Evolutionary conservation across 2,797 vertebrate species (phyloP), one percentile per base, ranked within the genome.

Genomic region (Coendou prehensilis): DNA sequence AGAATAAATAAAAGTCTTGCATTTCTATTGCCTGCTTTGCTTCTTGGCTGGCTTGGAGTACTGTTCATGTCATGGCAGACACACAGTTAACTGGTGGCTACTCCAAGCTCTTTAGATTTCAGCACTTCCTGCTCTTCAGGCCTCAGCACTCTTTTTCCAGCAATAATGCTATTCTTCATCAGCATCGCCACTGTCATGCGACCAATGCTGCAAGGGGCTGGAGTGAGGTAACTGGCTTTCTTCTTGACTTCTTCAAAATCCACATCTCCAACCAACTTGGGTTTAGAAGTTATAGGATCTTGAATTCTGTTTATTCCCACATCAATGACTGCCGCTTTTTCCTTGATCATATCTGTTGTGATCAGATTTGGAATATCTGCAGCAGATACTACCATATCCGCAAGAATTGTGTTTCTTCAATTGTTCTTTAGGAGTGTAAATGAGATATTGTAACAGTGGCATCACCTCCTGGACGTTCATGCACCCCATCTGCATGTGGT

Each of bases 171-270:
- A 98, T 99, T 99, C 97, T 99, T 99, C 99, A 99, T 99, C 10
- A 99, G 99, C 99, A 99, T 99, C 3, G 99, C 99, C 80, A 99
- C 99, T 0, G 99, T 99, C 99, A 99, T 99, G 93, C 99, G 99
- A 57, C 99, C 99, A 2, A 99, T 99, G 0, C 99, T 99, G 0
- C 99, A 99, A 0, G 99, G 99, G 5, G 99, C 99, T 0, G 99
- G 99, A 0, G 99, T 99, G 98, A 99, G 99, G 97, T 98, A 99
- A 92, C 99, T 98, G 0, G 99, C 99, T 98, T 99, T 99, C 98
- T 99, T 99, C 93, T 97, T 99, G 73, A 99, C 99, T 14, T 98
- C 99, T 99, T 99, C 99, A 98, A 99, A 99, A 98, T 99, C 99
- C 96, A 99, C 99, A 18, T 99, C 99, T 92, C 99, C 99, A 11